phyloP scores from a whole-genome alignment of 2,888 invertebrate genomes.

The Ephialtes manifestator region DNA sequence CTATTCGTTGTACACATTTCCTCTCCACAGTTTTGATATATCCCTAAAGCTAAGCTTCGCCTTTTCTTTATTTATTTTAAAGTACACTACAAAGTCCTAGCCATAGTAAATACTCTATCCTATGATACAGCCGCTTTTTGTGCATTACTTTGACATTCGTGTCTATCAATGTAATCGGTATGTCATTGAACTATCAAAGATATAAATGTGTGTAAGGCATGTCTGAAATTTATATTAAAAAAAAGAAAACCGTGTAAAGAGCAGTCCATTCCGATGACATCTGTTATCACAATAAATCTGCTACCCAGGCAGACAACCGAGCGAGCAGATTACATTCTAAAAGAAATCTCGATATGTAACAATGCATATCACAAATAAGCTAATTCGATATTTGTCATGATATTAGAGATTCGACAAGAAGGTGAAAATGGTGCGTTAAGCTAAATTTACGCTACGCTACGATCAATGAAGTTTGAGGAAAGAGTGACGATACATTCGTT shows the following conservation, averaged over 20 bases:
- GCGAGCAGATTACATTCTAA: background rate
- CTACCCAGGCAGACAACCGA: background rate
- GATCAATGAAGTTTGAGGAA: conserved; percentile 76
- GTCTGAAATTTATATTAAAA: conserved; percentile 19
- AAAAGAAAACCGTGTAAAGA: conserved; percentile 23
- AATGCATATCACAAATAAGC: conserved; percentile 10
- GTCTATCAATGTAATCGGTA: conserved; percentile 34
- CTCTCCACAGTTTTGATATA: background rate
- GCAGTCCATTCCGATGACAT: background rate
- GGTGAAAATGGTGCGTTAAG: background rate
- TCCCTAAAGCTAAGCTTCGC: no score
- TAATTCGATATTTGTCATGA: conserved; percentile 14
- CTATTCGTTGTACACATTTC: conserved; percentile 16
- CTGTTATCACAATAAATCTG: conserved; percentile 8
- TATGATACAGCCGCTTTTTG: conserved; percentile 12
- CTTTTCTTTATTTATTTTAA: conserved; percentile 29
- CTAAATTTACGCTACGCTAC: conserved; percentile 19
- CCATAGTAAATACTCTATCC: conserved; percentile 2
- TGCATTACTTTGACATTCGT: conserved; percentile 25
- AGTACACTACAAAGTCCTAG: conserved; percentile 6
- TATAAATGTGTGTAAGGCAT: conserved; percentile 36
- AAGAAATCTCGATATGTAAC: background rate
- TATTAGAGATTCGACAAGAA: background rate
- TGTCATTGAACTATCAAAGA: conserved; percentile 22
- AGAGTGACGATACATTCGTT: conserved; percentile 72